A percentile compares a stretch with the other conserved stretches of the same genome.
Conservation (phyloP, 2,113 vertebrate species). For the Thryonomys swinderianus region DNA sequence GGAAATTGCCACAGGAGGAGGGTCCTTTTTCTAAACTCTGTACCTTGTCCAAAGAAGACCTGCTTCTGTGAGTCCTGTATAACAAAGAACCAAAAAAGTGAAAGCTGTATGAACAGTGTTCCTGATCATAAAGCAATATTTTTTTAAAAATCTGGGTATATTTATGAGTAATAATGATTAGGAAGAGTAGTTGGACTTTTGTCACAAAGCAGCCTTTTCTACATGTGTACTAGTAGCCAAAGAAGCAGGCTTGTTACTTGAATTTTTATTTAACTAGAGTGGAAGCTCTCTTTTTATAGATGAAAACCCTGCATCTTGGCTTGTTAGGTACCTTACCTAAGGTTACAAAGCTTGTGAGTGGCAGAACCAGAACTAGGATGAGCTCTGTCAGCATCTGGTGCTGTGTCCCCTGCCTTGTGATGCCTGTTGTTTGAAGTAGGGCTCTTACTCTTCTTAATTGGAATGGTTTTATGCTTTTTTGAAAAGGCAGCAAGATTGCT, state of each 20-base stretch:
- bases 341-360: neutral
- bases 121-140: neutral
- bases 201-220: conserved; percentile 50
- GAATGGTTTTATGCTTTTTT: conserved; percentile 11
- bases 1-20: conserved; percentile 25
- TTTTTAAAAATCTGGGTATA: conserved; percentile 45
- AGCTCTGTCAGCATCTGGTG: neutral
- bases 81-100: conserved; percentile 49
- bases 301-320: conserved; percentile 21
- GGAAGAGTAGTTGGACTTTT: conserved; percentile 56
- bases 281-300: neutral
- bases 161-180: conserved; percentile 63
- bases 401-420: neutral
- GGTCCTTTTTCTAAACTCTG: conserved; percentile 36
- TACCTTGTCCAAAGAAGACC: neutral
- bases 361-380: neutral
- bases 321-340: neutral
- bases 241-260: conserved; percentile 11
- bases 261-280: conserved; percentile 48
- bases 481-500: conserved; percentile 6
- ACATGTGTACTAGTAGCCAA: neutral
- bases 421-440: neutral
- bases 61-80: neutral
- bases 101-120: neutral
- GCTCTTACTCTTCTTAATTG: neutral